phyloP scores from a whole-genome alignment of 2,113 vertebrate genomes.

The Speoplatyrhinus poulsoni region DNA sequence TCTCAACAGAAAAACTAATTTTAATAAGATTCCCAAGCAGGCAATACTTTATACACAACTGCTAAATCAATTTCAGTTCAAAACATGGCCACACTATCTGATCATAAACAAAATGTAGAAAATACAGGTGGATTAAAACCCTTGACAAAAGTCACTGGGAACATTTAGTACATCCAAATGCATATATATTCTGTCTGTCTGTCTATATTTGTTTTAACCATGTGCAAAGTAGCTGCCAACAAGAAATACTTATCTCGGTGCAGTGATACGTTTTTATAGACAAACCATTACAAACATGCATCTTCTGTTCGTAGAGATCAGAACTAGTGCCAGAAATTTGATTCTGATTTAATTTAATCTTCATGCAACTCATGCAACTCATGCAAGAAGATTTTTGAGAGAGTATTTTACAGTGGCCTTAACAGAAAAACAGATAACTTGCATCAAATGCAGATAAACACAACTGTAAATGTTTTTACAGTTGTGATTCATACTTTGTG shows the following conservation, averaged over 20 bases:
- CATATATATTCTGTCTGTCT: background rate
- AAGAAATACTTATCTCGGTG: background rate
- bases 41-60: no score
- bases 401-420: background rate
- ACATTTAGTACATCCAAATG: background rate
- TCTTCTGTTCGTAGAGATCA: constrained; percentile 11
- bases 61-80: background rate
- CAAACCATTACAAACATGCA: constrained; percentile 13
- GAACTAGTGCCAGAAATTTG: constrained; percentile 5
- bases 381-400: background rate
- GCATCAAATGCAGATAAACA: background rate
- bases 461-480: background rate
- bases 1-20: background rate
- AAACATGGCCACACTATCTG: background rate
- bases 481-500: no score
- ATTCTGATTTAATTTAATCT: background rate
- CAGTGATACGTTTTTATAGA: constrained; percentile 28
- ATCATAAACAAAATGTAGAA: background rate
- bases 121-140: background rate
- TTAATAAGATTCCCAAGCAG: background rate
- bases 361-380: background rate
- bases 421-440: background rate
- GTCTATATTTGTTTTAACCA: background rate
- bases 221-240: background rate
- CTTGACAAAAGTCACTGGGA: background rate